phyloP scores from a whole-genome alignment of 2,888 invertebrate genomes.

The Drosophila trichaetosa region DNA sequence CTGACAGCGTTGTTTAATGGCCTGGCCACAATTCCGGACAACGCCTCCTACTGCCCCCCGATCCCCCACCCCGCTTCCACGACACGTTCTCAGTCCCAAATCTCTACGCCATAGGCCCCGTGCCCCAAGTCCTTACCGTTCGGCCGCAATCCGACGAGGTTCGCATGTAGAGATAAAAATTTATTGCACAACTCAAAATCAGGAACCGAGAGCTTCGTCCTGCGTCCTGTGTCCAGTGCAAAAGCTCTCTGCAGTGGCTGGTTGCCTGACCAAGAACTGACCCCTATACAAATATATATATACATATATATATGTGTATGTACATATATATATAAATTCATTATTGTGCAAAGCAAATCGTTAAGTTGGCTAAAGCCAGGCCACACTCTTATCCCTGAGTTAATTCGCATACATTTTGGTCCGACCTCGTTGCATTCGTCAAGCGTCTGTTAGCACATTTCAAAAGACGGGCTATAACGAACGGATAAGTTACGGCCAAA shows the following conservation, averaged over 20 bases:
- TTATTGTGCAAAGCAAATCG: slow-evolving; percentile 63
- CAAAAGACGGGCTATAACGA: slow-evolving; percentile 54
- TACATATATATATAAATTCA: slow-evolving; percentile 58
- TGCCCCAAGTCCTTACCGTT: not conserved
- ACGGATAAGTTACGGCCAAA: slow-evolving; percentile 47
- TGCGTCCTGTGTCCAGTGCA: not conserved
- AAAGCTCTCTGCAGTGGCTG: slow-evolving; percentile 31
- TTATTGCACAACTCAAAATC: slow-evolving; percentile 80
- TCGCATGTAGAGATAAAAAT: slow-evolving; percentile 80
- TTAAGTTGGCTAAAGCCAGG: slow-evolving; percentile 55
- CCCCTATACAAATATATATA: slow-evolving; percentile 32
- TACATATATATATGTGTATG: slow-evolving; percentile 6
- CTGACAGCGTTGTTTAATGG: slow-evolving; percentile 80
- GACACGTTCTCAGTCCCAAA: slow-evolving; percentile 21
- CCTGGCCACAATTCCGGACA: slow-evolving; percentile 63
- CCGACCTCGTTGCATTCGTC: slow-evolving; percentile 74
- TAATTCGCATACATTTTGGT: slow-evolving; percentile 29
- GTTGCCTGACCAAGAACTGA: slow-evolving; percentile 20
- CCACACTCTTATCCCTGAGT: slow-evolving; percentile 35
- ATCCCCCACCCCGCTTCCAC: not conserved
- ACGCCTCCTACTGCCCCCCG: slow-evolving; percentile 22
- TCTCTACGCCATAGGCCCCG: slow-evolving; percentile 5
- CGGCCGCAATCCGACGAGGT: slow-evolving; percentile 42
- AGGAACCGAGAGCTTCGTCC: slow-evolving; percentile 44
- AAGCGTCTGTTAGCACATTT: slow-evolving; percentile 57